A percentile compares a stretch with the other conserved stretches of the same genome.
Conservation (phyloP, 2,113 vertebrate species). For the Tachycineta bicolor region DNA sequence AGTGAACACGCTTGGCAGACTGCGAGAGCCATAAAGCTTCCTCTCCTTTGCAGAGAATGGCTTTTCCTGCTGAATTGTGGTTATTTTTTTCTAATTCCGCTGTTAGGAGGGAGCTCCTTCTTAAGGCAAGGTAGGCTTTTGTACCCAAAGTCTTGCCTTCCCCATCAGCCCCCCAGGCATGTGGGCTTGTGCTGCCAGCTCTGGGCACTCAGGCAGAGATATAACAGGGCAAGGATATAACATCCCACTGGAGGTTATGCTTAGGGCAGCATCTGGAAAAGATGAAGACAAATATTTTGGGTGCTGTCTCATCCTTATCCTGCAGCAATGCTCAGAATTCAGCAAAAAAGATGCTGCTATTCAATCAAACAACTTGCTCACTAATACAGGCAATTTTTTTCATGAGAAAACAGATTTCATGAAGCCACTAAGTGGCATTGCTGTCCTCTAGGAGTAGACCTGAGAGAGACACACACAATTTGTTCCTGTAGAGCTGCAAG, state of each 20-base stretch:
- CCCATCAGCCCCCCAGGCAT: neutral
- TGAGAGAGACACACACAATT: neutral
- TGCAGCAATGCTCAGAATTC: neutral
- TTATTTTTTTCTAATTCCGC: neutral
- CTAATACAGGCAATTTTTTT: neutral
- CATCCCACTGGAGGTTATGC: fast-evolving
- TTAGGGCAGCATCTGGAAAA: neutral
- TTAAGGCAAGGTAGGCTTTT: neutral
- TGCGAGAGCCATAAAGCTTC: neutral
- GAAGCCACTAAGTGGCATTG: conserved; percentile 37
- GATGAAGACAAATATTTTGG: neutral
- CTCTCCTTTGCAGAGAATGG: neutral
- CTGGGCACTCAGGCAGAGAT: neutral
- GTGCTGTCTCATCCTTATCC: neutral
- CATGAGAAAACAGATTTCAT: neutral
- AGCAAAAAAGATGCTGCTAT: neutral
- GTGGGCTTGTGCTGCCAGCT: neutral
- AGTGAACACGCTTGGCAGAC: fast-evolving
- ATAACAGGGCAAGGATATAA: no score
- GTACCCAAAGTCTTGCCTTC: neutral
- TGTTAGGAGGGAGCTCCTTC: neutral
- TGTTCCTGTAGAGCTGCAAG: neutral
- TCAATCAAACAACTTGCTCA: neutral
- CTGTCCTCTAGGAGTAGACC: neutral
- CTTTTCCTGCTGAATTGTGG: neutral